Percentiles rank a stretch among this genome's conserved stretches.
Evolutionary conservation across 1,140 invertebrate genomes (phyloP).

Genomic region (Caenorhabditis inopinata): DNA sequence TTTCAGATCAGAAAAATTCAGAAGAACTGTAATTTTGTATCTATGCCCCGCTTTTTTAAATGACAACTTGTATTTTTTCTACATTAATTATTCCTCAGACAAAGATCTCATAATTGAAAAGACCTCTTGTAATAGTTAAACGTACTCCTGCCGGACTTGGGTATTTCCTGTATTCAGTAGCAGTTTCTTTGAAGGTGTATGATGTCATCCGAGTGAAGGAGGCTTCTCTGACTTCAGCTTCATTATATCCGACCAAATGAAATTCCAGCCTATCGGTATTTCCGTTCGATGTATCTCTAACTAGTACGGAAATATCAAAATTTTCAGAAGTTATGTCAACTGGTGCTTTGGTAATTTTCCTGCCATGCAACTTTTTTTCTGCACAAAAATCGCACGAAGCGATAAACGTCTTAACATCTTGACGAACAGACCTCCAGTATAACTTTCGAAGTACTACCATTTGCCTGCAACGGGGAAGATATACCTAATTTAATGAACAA

Average conservation of each 20-base stretch:
- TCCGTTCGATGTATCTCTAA: neutral
- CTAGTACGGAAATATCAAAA: slow-evolving; percentile 16
- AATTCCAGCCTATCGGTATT: slow-evolving; percentile 21
- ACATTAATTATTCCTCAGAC: too few species aligned
- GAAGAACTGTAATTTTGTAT: too few species aligned
- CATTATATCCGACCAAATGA: slow-evolving; percentile 30
- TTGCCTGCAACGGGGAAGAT: too few species aligned
- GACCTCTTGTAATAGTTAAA: too few species aligned
- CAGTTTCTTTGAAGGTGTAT: slow-evolving; percentile 43
- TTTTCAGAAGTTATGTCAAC: slow-evolving; percentile 33
- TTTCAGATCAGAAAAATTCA: too few species aligned
- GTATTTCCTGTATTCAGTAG: neutral
- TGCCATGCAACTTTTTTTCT: slow-evolving; percentile 37
- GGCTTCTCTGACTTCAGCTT: slow-evolving; percentile 26
- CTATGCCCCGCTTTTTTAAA: too few species aligned
- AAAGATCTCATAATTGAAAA: too few species aligned
- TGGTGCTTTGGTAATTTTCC: slow-evolving; percentile 39
- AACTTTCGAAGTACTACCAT: slow-evolving; percentile 41
- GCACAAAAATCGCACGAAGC: slow-evolving; percentile 27
- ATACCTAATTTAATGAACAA: neutral
- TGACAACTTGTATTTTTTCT: too few species aligned
- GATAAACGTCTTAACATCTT: slow-evolving; percentile 41
- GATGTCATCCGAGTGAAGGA: slow-evolving; percentile 38
- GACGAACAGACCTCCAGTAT: slow-evolving; percentile 38
- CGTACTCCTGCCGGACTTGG: neutral